A percentile compares a stretch with the other conserved stretches of the same genome.
Conservation (phyloP, 2,888 invertebrate species). For the Heterodera filipjevi region DNA sequence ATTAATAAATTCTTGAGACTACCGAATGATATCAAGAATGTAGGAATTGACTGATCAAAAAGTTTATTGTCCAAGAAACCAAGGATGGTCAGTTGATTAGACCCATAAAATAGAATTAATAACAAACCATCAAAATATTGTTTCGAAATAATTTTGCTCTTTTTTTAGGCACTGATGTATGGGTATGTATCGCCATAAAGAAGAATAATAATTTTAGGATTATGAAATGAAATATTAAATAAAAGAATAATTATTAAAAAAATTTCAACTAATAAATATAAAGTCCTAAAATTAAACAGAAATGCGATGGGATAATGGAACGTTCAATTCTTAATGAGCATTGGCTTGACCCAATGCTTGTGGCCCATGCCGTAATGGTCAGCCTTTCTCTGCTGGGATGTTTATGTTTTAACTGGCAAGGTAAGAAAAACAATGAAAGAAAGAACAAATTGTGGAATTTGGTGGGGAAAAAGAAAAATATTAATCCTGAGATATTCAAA, state of each 20-base stretch:
- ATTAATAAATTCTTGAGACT: too few species aligned
- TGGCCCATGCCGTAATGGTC: slow-evolving; percentile 30
- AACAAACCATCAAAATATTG: too few species aligned
- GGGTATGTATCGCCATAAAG: slow-evolving; percentile 24
- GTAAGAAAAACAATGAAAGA: too few species aligned
- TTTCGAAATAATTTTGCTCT: background rate
- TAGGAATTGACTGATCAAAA: too few species aligned
- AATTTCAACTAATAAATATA: background rate
- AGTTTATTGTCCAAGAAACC: too few species aligned
- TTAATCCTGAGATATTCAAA: too few species aligned
- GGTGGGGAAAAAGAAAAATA: background rate
- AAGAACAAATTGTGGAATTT: background rate
- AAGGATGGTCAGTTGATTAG: too few species aligned
- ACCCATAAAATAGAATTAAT: too few species aligned
- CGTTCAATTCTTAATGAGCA: slow-evolving; percentile 36
- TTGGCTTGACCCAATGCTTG: slow-evolving; percentile 43
- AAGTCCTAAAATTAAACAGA: slow-evolving; percentile 25
- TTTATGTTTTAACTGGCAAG: slow-evolving; percentile 35
- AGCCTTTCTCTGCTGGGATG: slow-evolving; percentile 41
- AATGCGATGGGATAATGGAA: slow-evolving; percentile 42
- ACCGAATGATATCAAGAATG: too few species aligned
- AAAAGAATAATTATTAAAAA: too few species aligned
- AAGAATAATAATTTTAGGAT: background rate
- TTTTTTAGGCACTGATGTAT: slow-evolving; percentile 19
- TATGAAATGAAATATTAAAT: too few species aligned